Conservation (phyloP, 2,113 vertebrate genomes). For the Baryphthengus martii region DNA sequence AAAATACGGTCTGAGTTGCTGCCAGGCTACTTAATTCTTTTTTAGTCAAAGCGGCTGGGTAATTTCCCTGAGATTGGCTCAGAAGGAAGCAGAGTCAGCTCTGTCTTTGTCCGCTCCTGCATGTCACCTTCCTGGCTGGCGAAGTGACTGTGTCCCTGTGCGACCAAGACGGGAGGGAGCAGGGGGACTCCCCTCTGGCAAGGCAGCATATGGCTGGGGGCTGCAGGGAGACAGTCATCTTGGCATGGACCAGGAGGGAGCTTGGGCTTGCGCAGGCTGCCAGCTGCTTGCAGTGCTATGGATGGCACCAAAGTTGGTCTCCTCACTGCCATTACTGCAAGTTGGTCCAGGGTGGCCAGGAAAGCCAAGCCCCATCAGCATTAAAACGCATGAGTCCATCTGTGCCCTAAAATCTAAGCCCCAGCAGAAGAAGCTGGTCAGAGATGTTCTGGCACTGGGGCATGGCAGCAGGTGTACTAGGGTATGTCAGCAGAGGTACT, state of each 20-base stretch:
- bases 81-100: conserved; percentile 6
- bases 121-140: conserved; percentile 5
- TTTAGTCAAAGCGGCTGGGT: conserved; percentile 44
- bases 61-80: conserved; percentile 45
- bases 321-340: not conserved
- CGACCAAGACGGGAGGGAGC: not conserved
- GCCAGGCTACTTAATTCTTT: conserved; percentile 59
- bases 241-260: not conserved
- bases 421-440: not conserved
- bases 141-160: not conserved
- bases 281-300: not conserved
- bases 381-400: not conserved
- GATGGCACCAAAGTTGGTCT: not conserved
- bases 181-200: not conserved
- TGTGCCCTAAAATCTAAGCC: not conserved
- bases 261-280: not conserved
- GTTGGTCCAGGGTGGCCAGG: not conserved
- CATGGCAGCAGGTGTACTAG: not conserved
- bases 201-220: rapidly evolving
- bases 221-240: rapidly evolving
- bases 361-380: not conserved
- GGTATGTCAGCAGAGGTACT: not conserved
- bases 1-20: conserved; percentile 51
- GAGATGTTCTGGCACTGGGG: not conserved
- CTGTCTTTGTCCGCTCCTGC: not conserved